Evolutionary conservation across 2,888 invertebrate genomes (phyloP).

Genomic region (Dorcus parallelipipedus): DNA sequence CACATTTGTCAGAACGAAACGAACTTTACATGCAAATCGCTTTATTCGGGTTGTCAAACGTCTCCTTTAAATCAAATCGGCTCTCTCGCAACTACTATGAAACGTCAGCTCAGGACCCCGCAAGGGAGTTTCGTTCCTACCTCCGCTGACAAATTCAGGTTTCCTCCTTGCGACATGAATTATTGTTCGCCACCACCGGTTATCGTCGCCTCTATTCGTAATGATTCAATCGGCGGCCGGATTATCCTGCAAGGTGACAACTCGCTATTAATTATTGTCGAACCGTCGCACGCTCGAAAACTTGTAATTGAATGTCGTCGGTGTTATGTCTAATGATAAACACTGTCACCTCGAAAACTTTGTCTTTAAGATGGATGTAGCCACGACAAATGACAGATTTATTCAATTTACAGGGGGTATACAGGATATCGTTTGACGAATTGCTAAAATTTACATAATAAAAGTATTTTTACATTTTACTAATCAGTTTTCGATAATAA

Average conservation of each 20-base stretch:
- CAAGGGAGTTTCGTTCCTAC: constrained; percentile 18
- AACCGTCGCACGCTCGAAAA: constrained; percentile 29
- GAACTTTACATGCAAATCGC: no score
- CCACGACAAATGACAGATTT: background rate
- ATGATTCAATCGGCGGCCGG: constrained; percentile 16
- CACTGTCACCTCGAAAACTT: constrained; percentile 30
- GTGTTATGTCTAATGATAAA: constrained; percentile 32
- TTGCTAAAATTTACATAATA: no score
- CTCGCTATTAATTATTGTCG: constrained; percentile 35
- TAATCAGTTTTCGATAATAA: background rate
- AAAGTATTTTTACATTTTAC: no score
- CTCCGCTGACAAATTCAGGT: constrained; percentile 15
- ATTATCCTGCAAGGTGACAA: constrained; percentile 29
- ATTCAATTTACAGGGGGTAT: no score
- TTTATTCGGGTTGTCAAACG: no score
- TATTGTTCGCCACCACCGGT: background rate
- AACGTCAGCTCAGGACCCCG: background rate
- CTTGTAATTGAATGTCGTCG: constrained; percentile 35
- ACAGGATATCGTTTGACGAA: no score
- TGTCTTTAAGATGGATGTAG: constrained; percentile 31
- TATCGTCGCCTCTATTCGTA: constrained; percentile 13
- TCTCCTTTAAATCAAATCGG: no score
- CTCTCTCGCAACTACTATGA: no score
- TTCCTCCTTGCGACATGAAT: background rate
- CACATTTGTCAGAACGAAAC: no score